phyloP scores from a whole-genome alignment of 2,888 invertebrate genomes.

The Nesidiocoris tenuis region DNA sequence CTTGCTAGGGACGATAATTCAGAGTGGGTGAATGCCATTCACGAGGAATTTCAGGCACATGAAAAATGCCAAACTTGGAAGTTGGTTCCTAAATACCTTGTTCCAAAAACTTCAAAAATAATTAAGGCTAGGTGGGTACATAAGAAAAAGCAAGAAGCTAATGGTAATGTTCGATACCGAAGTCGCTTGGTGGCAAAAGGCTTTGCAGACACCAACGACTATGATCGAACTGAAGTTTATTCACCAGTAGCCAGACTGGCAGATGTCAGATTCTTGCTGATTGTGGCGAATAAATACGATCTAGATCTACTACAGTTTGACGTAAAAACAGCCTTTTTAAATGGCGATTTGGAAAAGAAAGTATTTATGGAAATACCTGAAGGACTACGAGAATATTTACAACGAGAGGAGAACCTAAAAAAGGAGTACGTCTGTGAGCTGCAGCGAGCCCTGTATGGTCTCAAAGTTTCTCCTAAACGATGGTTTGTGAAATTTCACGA shows the following conservation, averaged over 20 bases:
- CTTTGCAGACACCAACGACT: not conserved
- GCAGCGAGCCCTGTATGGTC: not conserved
- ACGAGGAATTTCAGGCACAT: conserved; percentile 4
- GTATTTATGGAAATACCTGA: conserved; percentile 22
- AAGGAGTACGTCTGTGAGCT: not conserved
- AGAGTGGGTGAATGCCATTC: not conserved
- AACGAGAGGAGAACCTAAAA: not conserved
- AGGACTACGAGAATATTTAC: not conserved
- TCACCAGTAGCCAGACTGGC: conserved; percentile 11
- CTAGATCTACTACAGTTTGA: not conserved
- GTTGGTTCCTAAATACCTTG: not conserved
- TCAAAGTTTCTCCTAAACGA: conserved; percentile 6
- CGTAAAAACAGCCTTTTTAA: conserved; percentile 8
- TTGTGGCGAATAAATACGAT: conserved; percentile 11
- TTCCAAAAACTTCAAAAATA: conserved; percentile 1
- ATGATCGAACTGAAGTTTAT: not conserved
- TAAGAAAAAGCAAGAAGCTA: not conserved
- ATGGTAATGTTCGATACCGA: not conserved
- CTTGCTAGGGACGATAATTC: not conserved
- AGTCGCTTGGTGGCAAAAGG: conserved; percentile 2
- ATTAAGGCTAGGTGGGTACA: conserved; percentile 9
- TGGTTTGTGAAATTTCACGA: conserved; percentile 14
- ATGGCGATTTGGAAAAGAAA: no score
- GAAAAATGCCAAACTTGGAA: not conserved
- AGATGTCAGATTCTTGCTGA: conserved; percentile 1